Evolutionary conservation across 64 coral and sea anemone species (phyloP).

Genomic region (Porites australiensis): DNA sequence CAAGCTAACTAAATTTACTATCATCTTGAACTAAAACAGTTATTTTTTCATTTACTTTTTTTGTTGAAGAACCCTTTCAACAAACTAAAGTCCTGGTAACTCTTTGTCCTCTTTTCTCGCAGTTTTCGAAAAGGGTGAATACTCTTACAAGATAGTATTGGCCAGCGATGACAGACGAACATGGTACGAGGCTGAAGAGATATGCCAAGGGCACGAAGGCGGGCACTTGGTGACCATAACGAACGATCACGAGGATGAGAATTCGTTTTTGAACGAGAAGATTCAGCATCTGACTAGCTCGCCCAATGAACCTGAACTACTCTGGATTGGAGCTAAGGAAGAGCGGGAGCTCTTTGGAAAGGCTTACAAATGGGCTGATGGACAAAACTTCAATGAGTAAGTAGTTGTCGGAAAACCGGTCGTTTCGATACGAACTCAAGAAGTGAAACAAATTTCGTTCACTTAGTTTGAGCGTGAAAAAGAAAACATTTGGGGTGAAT

Average conservation of each 20-base stretch:
- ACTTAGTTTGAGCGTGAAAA: too few relatives aligned
- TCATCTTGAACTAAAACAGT: too few relatives aligned
- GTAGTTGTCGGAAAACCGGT: not conserved
- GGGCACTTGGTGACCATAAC: conserved; percentile 69
- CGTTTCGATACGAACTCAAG: not conserved
- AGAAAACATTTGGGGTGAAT: too few relatives aligned
- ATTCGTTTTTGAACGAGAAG: conserved; percentile 49
- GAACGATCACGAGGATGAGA: conserved; percentile 24
- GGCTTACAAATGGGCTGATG: conserved; percentile 30
- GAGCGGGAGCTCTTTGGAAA: not conserved
- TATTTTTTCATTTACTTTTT: too few relatives aligned
- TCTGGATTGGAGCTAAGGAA: conserved; percentile 66
- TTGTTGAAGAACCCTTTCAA: too few relatives aligned
- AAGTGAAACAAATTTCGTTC: too few relatives aligned
- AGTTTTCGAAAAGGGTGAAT: conserved; percentile 70
- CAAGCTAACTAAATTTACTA: too few relatives aligned
- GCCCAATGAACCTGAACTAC: not conserved
- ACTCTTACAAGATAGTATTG: conserved; percentile 66
- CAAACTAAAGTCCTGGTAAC: too few relatives aligned
- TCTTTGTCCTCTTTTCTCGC: not conserved
- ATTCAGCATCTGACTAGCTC: conserved; percentile 38
- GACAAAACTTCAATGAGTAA: not conserved
- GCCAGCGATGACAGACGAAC: conserved; percentile 62
- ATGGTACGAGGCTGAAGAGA: conserved; percentile 75
- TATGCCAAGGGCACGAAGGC: conserved; percentile 53